Base-by-base conservation (phyloP, 1,140 invertebrate genomes). In the Hycleus phaleratus region DNA sequence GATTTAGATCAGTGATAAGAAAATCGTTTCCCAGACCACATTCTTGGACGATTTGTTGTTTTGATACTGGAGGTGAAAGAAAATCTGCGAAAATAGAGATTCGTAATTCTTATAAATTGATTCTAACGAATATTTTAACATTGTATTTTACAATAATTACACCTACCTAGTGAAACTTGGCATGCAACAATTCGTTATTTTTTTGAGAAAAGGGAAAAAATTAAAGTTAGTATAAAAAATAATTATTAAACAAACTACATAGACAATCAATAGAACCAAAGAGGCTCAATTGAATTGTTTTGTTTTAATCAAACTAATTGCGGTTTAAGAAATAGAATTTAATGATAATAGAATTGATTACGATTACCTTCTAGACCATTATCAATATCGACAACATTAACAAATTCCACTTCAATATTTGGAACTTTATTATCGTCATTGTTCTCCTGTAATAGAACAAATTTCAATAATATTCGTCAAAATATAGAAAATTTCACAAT, bases 31-130 rank as follows among this genome's bases (percentile, higher is more conserved):
- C 62, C 26, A 77, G 65, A 7, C 81, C 81, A 56, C 79, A 82
- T 64, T 83, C 81, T 60, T 81, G 77, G 2, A 80, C 79, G 0
- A 81, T 74, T 26, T 79, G 74, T 61, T 82, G 77, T 65, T 80
- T 81, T 2, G 79, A 76, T 7, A 82, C 76, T 49, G 80, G 68
- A 46, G 80, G 71, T 65, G 81, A 79, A 26, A 83, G 67, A 59
- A 83, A 82, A 65, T 81, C 81, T 82, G 46, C 47, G 58, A 59
- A 32, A 58, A 54, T 49, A 54, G 25, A 53, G 57, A 46, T 32
- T 32, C 18, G 18, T 18, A 32, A 32, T 32, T 32, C 7, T 5
- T 5, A 5, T 51, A 44, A 56, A 39, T 47, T 48, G 12, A 38
- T 5, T 25, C 11, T 40, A 40, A 45, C 11, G 4, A 3, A 32